A percentile compares a stretch with the other conserved stretches of the same genome.
These are phyloP conservation scores for Conomelus anceps DNA, from an alignment of 2,888 invertebrate genomes.

Conservation along the genomic window DNA sequence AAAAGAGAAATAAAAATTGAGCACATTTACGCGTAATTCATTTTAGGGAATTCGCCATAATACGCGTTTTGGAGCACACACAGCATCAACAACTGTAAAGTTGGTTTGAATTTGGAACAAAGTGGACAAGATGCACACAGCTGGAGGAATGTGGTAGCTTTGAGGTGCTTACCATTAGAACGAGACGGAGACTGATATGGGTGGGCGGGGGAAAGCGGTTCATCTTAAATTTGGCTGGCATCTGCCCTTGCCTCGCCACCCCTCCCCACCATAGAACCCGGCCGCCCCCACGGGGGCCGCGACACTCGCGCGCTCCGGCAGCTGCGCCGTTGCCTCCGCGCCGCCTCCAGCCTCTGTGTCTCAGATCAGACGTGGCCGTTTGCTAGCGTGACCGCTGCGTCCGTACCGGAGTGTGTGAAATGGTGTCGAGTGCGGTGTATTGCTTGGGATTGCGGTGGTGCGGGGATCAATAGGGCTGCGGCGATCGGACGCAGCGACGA, in stretches of 20 bases:
- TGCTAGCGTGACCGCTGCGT: background rate
- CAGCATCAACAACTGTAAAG: background rate
- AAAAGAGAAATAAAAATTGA: no score
- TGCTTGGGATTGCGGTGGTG: background rate
- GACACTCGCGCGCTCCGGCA: background rate
- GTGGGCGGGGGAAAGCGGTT: background rate
- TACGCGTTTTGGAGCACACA: background rate
- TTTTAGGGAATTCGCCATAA: no score
- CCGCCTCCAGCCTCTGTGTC: background rate
- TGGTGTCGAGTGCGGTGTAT: background rate
- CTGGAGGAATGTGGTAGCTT: background rate
- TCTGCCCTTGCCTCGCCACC: no score
- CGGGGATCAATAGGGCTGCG: background rate
- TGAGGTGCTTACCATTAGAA: background rate
- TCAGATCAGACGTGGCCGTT: background rate
- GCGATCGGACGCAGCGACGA: background rate
- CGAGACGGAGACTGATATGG: no score
- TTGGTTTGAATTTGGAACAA: background rate
- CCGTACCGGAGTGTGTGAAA: background rate
- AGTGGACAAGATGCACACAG: background rate
- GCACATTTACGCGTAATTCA: no score
- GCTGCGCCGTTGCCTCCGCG: constrained; percentile 7
- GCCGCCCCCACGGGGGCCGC: background rate
- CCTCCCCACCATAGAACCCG: background rate
- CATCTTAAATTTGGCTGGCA: background rate